Conservation (phyloP, 2,797 vertebrate species). For the Scleropages formosus region DNA sequence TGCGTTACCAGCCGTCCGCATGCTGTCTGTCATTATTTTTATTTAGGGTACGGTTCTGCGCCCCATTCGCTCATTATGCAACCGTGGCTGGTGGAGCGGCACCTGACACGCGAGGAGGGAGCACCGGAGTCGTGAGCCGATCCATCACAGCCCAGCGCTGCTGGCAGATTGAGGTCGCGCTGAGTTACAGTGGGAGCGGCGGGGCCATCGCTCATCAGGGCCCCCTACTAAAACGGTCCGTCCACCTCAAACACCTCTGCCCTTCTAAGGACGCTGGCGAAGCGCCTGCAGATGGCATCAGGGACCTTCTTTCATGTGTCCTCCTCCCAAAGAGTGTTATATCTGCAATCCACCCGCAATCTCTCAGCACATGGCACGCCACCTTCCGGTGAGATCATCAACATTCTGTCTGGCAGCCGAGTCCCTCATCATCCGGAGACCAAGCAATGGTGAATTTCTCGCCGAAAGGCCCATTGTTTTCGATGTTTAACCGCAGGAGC, state of each 20-base stretch:
- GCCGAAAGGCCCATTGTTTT: not conserved
- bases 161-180: constrained; percentile 78
- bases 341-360: not conserved
- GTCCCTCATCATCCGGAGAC: not conserved
- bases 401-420: not conserved
- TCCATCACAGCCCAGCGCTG: constrained; percentile 64
- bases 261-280: constrained; percentile 57
- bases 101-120: constrained; percentile 64
- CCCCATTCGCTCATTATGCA: constrained; percentile 40
- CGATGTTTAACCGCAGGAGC: not conserved
- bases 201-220: constrained; percentile 75
- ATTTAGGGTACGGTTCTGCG: constrained; percentile 25
- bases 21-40: constrained; percentile 16
- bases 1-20: not conserved
- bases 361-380: not conserved
- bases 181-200: constrained; percentile 75
- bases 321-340: not conserved
- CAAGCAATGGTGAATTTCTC: not conserved
- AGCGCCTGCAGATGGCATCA: constrained; percentile 38
- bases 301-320: constrained; percentile 54
- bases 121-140: constrained; percentile 65
- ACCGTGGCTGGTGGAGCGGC: constrained; percentile 55
- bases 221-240: constrained; percentile 56
- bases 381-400: not conserved
- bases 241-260: constrained; percentile 62